A percentile compares a stretch with the other conserved stretches of the same genome.
These are phyloP conservation scores for Pachyrhynchus sulphureomaculatus DNA, from an alignment of 1,140 invertebrate genomes.

Conservation along the genomic window DNA sequence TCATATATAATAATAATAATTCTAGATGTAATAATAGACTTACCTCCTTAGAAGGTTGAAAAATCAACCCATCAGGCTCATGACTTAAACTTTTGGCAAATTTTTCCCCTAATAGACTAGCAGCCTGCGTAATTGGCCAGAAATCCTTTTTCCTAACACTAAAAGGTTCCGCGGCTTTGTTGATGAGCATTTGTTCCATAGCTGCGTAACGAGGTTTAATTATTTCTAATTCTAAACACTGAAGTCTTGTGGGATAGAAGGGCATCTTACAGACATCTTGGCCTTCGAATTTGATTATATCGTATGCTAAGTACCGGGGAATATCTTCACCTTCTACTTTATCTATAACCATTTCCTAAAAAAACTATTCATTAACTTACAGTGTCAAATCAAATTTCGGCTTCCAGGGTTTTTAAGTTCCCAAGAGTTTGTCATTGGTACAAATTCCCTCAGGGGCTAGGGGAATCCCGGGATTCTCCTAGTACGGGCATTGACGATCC, in stretches of 20 bases:
- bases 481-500: no score
- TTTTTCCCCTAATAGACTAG: conserved; percentile 77
- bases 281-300: conserved; percentile 84
- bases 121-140: conserved; percentile 74
- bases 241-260: conserved; percentile 75
- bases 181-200: conserved; percentile 72
- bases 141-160: conserved; percentile 86
- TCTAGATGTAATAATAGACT: no score
- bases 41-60: conserved; percentile 86
- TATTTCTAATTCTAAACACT: conserved; percentile 74
- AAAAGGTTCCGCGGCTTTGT: conserved; percentile 80
- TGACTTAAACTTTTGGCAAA: conserved; percentile 85
- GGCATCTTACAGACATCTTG: conserved; percentile 74
- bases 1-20: no score
- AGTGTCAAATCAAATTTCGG: no score
- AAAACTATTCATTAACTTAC: no score
- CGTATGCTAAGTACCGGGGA: conserved; percentile 93
- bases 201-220: conserved; percentile 70
- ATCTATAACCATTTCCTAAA: conserved; percentile 93
- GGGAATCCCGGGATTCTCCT: no score
- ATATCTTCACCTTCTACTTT: conserved; percentile 71
- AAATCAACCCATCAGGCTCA: conserved; percentile 97
- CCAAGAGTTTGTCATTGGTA: no score
- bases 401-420: no score
- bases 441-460: no score